Percentiles rank a stretch among this genome's conserved stretches.
These are phyloP conservation scores for Arvicola amphibius DNA, from an alignment of 2,797 vertebrate genomes.

Conservation along the genomic window DNA sequence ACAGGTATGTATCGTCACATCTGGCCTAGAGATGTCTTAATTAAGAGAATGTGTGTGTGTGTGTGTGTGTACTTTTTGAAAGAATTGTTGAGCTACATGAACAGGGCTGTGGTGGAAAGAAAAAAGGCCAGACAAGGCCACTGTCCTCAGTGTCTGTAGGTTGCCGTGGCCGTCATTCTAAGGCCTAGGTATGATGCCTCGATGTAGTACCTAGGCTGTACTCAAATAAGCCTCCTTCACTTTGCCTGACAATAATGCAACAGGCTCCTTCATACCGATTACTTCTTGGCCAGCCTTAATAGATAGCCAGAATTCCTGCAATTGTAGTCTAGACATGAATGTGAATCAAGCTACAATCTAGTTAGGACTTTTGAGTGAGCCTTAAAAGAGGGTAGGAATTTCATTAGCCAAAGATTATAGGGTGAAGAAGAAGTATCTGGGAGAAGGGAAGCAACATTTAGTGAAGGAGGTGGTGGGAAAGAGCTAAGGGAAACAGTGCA, in stretches of 20 bases:
- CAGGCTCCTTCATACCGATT: background rate
- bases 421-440: constrained; percentile 53
- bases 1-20: background rate
- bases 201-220: background rate
- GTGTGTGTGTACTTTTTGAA: background rate
- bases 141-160: background rate
- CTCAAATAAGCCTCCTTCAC: background rate
- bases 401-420: constrained; percentile 71
- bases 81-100: background rate
- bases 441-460: constrained; percentile 58
- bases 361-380: constrained; percentile 60
- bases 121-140: constrained; percentile 34
- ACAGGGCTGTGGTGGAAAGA: background rate
- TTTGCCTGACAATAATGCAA: constrained; percentile 36
- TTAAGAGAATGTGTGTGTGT: background rate
- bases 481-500: background rate
- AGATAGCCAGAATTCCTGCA: background rate
- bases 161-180: background rate
- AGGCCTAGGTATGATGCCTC: background rate
- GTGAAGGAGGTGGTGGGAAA: constrained; percentile 32
- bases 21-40: constrained; percentile 1
- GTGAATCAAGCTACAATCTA: constrained; percentile 41
- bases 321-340: background rate
- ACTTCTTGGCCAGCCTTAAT: constrained; percentile 12
- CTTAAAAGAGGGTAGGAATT: constrained; percentile 70